Percentiles rank a stretch among this genome's conserved stretches.
Evolutionary conservation across 2,888 invertebrate genomes (phyloP).

Genomic region (Pristionchus fissidentatus): DNA sequence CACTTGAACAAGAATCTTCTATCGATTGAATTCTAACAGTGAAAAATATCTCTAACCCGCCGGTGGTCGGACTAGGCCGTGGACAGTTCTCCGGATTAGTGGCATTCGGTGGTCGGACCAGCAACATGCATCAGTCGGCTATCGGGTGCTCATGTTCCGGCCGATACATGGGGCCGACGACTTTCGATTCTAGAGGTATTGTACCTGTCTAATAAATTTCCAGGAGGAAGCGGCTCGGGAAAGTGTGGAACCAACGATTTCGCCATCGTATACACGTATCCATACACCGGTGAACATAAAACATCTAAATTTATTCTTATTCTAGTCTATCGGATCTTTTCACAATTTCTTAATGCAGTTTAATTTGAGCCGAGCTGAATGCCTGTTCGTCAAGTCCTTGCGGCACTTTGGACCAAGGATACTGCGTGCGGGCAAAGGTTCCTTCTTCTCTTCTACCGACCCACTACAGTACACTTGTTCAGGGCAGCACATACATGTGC

Average conservation of each 20-base stretch:
- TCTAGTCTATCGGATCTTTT: not conserved
- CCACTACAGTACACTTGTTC: not conserved
- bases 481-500: slow-evolving; percentile 15
- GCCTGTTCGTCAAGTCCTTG: not conserved
- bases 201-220: no score
- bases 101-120: no score
- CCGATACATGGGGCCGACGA: no score
- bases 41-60: no score
- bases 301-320: not conserved
- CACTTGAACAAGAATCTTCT: no score
- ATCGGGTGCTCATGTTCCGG: no score
- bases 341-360: not conserved
- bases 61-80: no score
- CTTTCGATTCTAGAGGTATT: no score
- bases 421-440: not conserved
- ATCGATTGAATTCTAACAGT: no score
- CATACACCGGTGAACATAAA: slow-evolving; percentile 10
- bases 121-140: no score
- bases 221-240: not conserved
- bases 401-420: not conserved
- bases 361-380: not conserved
- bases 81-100: no score
- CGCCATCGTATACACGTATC: not conserved
- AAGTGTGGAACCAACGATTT: slow-evolving; percentile 2
- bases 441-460: not conserved